Base-by-base conservation (phyloP, 1,140 invertebrate species). In the Thaumetopoea pityocampa region DNA sequence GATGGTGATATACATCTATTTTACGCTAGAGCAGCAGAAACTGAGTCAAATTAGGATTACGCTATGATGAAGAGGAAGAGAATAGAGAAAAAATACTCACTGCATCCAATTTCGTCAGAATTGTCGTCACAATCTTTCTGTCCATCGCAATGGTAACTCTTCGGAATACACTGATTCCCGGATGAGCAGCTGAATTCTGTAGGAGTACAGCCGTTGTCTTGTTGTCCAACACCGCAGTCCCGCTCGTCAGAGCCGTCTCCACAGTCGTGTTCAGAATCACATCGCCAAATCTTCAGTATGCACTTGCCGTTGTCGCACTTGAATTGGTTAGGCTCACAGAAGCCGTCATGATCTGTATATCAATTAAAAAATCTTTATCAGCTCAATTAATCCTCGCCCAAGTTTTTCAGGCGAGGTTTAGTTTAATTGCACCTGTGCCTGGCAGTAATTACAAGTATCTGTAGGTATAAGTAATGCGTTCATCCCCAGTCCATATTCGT, bases 261-360 rank as follows among this genome's bases (percentile, higher is more conserved):
- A 69, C 98, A 99, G 80, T 99, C 97, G 64, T 96, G 90, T 49
- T 98, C 96, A 2, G 85, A 86, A 46, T 91, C 98, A 74, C 98
- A 99, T 11, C 91, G 81, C 96, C 97, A 99, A 3, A 94, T 90
- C 67, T 97, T 98, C 9, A 93, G 89, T 3, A 99, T 90, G 77
- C 98, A 99, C 48, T 92, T 91, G 30, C 91, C 91, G 70, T 97
- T 98, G 22, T 84, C 84, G 74, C 97, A 98, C 34, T 92, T 88
- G 81, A 94, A 97, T 80, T 99, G 92, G 70, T 98, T 98, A 0
- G 97, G 97, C 72, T 98, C 94, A 73, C 96, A 99, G 22, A 58
- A 50, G 6, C 90, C 91, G 20, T 59, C 53, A 4, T 42, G 28
- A 9, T 61, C 68, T 74, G 44, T 5, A 60, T 50, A 35, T 7